Evolutionary conservation across 2,113 vertebrate species (phyloP).

Genomic region (Spermophilus dauricus): DNA sequence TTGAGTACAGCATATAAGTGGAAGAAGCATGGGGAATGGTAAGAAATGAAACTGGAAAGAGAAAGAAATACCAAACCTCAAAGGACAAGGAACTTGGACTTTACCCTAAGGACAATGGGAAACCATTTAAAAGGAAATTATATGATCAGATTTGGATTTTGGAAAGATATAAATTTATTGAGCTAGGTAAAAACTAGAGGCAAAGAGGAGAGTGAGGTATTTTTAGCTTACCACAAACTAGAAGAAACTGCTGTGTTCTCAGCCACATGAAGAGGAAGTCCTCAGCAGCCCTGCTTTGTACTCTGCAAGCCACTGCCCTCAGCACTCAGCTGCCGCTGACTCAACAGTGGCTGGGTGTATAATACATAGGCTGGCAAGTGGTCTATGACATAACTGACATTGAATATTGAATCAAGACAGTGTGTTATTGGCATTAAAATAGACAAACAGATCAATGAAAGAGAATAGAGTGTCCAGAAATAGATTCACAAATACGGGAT

Average conservation of each 20-base stretch:
- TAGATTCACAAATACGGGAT: not conserved
- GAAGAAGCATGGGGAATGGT: not conserved
- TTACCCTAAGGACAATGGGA: constrained; percentile 46
- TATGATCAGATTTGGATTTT: constrained; percentile 36
- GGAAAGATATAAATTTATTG: constrained; percentile 18
- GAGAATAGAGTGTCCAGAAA: not conserved
- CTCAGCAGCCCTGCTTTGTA: not conserved
- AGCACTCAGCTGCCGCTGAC: not conserved
- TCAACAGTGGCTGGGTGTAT: not conserved
- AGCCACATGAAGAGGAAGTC: not conserved
- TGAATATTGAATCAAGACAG: constrained; percentile 22
- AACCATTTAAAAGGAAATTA: constrained; percentile 51
- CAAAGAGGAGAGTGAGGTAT: not conserved
- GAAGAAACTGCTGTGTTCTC: not conserved
- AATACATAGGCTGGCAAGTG: not conserved
- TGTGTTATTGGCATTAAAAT: not conserved
- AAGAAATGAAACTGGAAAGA: constrained; percentile 31
- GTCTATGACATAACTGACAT: not conserved
- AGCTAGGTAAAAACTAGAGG: not conserved
- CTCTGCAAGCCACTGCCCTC: not conserved
- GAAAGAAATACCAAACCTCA: not conserved
- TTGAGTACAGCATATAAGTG: not conserved
- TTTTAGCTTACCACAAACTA: not conserved
- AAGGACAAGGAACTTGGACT: constrained; percentile 37
- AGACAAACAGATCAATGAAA: constrained; percentile 20